phyloP scores from a whole-genome alignment of 2,113 vertebrate genomes.

The Passer montanus region DNA sequence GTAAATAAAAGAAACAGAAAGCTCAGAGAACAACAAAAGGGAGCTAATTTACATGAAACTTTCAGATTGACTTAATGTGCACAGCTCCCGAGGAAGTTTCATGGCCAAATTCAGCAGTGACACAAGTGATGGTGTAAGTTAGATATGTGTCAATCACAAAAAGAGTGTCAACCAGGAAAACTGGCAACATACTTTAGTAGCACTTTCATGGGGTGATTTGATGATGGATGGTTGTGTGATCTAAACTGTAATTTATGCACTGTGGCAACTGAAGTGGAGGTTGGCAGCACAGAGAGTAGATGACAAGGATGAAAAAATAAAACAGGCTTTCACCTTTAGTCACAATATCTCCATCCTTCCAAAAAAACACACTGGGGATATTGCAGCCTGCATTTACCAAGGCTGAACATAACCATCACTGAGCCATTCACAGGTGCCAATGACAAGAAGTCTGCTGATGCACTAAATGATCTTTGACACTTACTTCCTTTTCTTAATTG shows the following conservation, averaged over 20 bases:
- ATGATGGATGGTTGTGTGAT: slow-evolving; percentile 63
- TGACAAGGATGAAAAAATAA: slow-evolving; percentile 70
- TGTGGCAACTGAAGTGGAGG: slow-evolving; percentile 68
- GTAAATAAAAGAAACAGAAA: not conserved
- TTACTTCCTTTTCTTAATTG: not conserved
- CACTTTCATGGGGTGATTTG: slow-evolving; percentile 60
- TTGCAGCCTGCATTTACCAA: not conserved
- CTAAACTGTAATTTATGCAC: slow-evolving; percentile 68
- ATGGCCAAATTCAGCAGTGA: slow-evolving; percentile 61
- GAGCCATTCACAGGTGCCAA: not conserved
- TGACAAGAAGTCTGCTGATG: not conserved
- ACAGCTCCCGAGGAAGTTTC: slow-evolving; percentile 17
- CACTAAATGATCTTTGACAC: not conserved
- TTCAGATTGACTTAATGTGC: slow-evolving; percentile 35
- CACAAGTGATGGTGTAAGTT: slow-evolving; percentile 53
- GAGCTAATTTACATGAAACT: slow-evolving; percentile 42
- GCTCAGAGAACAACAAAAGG: slow-evolving; percentile 7
- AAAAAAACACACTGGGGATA: not conserved
- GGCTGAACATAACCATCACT: not conserved
- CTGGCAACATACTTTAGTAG: slow-evolving; percentile 54
- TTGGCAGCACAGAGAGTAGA: slow-evolving; percentile 59
- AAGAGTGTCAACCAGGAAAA: slow-evolving; percentile 58
- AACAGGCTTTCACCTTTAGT: slow-evolving; percentile 66
- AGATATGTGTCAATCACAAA: slow-evolving; percentile 66
- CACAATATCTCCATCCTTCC: slow-evolving; percentile 48